Evolutionary conservation across 2,888 invertebrate genomes (phyloP), one percentile per base, ranked within the genome.

Genomic region (Yponomeuta cagnagella): DNA sequence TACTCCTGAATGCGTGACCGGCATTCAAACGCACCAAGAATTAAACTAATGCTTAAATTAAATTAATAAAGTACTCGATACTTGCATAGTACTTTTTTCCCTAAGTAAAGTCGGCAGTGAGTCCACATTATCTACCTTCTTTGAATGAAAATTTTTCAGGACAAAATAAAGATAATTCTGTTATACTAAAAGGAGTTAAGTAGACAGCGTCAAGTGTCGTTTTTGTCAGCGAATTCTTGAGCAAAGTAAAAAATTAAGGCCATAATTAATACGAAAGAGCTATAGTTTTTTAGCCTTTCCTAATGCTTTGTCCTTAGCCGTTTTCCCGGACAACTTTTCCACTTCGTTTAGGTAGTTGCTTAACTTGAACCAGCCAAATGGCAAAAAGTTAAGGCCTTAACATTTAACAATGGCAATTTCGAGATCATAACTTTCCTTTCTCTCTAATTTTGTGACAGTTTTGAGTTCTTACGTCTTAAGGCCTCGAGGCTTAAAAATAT

Each of bases 281-380:
- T 15, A 5, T 15, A 58, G 52, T 58, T 58, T 58, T 58, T 58
- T 12, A 12, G 52, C 52, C 5, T 15, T 15, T 58, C 67, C 30
- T 70, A 70, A 70, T 63, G 63, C 70, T 70, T 70, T 70, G 64
- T 70, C 64, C 64, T 65, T 48, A 15, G 37, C 48, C 43, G 85
- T 85, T 83, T 82, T 80, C 79, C 77, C 80, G 87, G 89, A 86
- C 87, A 90, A 90, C 88, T 90, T 90, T 89, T 87, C 88, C 86
- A 89, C 90, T 91, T 91, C 89, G 90, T 90, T 91, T 90, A 90
- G 90, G 88, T 91, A 90, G 85, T 84, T 86, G 84, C 89, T 90
- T 88, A 90, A 89, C 88, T 86, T 85, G 87, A 87, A 87, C 87
- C 52, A 15, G 12, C 87, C 83, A 87, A 89, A 91, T 88, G 88